Evolutionary conservation across 2,113 vertebrate genomes (phyloP), one percentile per base, ranked within the genome.

Genomic region (Notechis scutatus): DNA sequence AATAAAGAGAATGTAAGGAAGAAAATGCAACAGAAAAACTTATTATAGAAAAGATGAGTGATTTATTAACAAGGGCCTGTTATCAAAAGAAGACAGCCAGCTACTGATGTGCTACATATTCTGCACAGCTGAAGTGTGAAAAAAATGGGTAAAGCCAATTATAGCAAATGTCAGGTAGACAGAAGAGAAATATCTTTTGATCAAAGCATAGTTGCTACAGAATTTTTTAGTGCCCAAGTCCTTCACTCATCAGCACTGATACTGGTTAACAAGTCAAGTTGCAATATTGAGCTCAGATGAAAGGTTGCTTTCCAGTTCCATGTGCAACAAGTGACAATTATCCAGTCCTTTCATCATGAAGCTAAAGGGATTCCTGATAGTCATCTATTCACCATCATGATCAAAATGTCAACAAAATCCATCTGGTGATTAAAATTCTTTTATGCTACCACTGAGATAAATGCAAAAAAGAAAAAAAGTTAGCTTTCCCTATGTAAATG

Each of bases 1-100:
- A 61, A 56, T 47, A 50, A 74, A 89, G 24, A 87, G 56, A 42
- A 91, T 94, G 95, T 89, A 93, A 92, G 93, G 93, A 94, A 95
- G 95, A 94, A 96, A 97, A 96, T 91, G 94, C 54, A 93, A 91
- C 91, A 95, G 94, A 97, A 96, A 94, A 34, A 91, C 94, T 92
- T 97, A 96, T 95, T 96, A 95, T 93, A 94, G 95, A 90, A 95
- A 96, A 91, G 91, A 93, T 96, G 96, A 96, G 95, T 95, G 96
- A 97, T 95, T 96, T 96, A 97, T 97, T 97, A 96, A 96, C 95
- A 97, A 94, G 34, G 59, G 91, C 95, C 95, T 97, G 95, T 96
- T 97, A 96, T 96, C 96, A 97, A 96, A 95, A 95, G 92, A 94
- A 95, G 95, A 96, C 96, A 96, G 97, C 94, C 96, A 95, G 95